phyloP scores from a whole-genome alignment of 2,888 invertebrate genomes.

The Cancer borealis region DNA sequence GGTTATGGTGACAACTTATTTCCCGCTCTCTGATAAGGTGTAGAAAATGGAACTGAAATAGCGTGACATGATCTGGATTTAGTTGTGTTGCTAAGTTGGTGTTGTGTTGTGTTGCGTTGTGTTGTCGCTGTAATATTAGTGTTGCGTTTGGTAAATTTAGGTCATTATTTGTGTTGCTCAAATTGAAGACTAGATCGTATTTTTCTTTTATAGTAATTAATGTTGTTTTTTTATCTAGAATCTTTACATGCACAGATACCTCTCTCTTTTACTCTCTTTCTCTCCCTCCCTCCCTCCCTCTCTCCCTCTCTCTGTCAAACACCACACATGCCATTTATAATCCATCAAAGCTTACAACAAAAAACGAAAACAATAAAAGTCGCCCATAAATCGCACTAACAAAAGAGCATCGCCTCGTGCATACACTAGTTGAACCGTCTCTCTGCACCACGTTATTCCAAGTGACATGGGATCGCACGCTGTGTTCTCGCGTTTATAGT shows the following conservation, averaged over 20 bases:
- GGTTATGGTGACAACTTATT: background rate
- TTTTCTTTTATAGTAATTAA: background rate
- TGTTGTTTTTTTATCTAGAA: background rate
- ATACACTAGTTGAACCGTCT: background rate
- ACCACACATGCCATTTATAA: background rate
- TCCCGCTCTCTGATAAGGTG: background rate
- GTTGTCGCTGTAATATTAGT: background rate
- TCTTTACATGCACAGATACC: background rate
- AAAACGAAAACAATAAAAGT: background rate
- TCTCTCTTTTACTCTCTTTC: background rate
- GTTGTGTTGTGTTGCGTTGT: background rate
- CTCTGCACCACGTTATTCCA: background rate
- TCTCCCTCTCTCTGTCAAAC: background rate
- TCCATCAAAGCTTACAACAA: background rate
- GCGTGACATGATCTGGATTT: background rate
- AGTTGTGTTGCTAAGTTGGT: slow-evolving; percentile 10
- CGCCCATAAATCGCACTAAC: background rate
- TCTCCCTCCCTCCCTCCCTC: slow-evolving; percentile 20
- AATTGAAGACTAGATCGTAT: background rate
- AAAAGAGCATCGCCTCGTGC: background rate
- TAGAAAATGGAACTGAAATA: background rate
- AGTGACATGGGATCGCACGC: background rate
- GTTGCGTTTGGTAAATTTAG: background rate
- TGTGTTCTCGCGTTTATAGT: slow-evolving; percentile 11
- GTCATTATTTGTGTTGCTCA: background rate